Base-by-base conservation (phyloP, 2,888 invertebrate genomes). In the Tuberolachnus salignus region DNA sequence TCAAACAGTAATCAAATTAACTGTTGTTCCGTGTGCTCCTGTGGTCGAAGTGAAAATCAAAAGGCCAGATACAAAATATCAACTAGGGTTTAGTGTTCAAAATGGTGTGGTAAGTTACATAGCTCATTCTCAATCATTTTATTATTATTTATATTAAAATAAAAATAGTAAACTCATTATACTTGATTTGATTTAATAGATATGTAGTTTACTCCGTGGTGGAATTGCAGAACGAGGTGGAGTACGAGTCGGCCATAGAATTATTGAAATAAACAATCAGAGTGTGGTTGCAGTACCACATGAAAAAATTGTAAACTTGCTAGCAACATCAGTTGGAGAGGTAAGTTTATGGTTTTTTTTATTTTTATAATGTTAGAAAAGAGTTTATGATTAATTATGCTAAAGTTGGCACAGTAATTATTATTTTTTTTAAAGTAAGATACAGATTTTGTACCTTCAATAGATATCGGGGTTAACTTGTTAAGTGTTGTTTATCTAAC, bases 1-100 rank as follows among this genome's bases (percentile, higher is more conserved):
- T 86, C 97, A 98, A 87, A 99, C 98, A 46, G 98, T 97, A 83
- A 99, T 99, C 83, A 98, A 98, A 86, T 89, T 99, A 84, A 98
- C 98, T 34, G 97, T 99, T 83, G 99, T 99, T 82, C 98, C 98
- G 82, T 99, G 99, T 88, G 96, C 99, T 82, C 99, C 99, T 72
- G 99, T 99, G 64, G 99, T 99, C 59, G 99, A 99, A 87, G 99
- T 99, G 82, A 95, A 97, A 88, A 98, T 99, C 84, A 98, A 98
- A 86, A 89, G 99, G 84, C 99, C 99, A 0, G 98, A 99, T 87
- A 98, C 98, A 81, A 99, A 99, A 88, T 99, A 99, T 88, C 99
- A 99, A 87, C 90, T 99, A 80, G 99, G 99, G 69, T 99, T 99
- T 88, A 98, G 98, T 88, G 99, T 99, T 84, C 99, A 99, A 88